Conservation (phyloP, 2,797 vertebrate genomes). For the Margarornis squamiger region DNA sequence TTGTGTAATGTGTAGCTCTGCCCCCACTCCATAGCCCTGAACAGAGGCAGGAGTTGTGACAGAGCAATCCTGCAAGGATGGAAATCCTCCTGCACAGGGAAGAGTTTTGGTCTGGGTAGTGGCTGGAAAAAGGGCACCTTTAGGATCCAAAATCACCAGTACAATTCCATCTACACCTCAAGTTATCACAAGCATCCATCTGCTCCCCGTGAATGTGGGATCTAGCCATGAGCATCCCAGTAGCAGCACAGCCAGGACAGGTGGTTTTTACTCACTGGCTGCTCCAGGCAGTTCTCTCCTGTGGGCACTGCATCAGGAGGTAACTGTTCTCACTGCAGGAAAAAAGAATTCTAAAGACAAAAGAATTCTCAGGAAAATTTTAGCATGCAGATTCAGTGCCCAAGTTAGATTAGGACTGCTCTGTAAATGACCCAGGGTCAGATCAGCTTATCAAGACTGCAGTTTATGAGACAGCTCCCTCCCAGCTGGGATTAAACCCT, state of each 20-base stretch:
- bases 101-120: background rate
- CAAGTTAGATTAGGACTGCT: background rate
- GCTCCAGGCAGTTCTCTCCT: background rate
- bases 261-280: background rate
- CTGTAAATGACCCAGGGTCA: background rate
- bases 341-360: background rate
- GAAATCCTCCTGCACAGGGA: background rate
- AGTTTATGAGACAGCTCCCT: background rate
- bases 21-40: background rate
- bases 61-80: background rate
- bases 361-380: background rate
- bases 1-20: background rate
- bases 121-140: background rate
- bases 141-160: background rate
- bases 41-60: background rate
- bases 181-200: background rate
- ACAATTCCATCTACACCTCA: background rate
- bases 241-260: background rate
- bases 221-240: background rate
- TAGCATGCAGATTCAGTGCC: background rate
- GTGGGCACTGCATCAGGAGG: background rate
- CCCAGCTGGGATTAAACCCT: background rate
- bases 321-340: background rate
- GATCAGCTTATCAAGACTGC: background rate
- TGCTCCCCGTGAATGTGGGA: rapidly evolving